Evolutionary conservation across 1,140 invertebrate genomes (phyloP).

Genomic region (Thereuonema tuberculata): DNA sequence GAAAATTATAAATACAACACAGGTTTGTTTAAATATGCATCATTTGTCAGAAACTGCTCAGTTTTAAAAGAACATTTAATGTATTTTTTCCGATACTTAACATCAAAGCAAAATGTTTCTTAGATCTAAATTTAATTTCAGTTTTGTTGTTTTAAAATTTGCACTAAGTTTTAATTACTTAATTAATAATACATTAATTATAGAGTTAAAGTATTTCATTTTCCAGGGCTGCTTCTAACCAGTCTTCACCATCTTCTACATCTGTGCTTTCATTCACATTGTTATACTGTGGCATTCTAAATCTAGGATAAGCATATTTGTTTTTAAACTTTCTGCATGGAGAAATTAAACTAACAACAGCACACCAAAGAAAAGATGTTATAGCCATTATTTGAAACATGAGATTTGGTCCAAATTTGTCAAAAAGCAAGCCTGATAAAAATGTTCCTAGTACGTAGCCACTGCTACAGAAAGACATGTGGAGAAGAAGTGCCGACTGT

Average conservation of each 20-base stretch:
- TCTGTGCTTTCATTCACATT: neutral
- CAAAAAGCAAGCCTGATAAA: neutral
- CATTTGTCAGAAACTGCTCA: too few relatives aligned
- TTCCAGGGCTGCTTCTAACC: constrained; percentile 2
- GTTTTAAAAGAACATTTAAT: too few relatives aligned
- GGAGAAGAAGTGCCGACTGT: too few relatives aligned
- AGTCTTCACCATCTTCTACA: neutral
- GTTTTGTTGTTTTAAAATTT: too few relatives aligned
- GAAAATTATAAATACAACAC: too few relatives aligned
- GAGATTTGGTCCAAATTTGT: neutral
- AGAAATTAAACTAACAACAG: neutral
- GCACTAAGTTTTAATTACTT: too few relatives aligned
- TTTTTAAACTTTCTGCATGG: neutral
- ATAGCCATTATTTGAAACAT: neutral
- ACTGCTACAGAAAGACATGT: neutral
- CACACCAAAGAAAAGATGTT: neutral
- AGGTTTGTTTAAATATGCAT: too few relatives aligned
- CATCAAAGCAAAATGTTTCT: too few relatives aligned
- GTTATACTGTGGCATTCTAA: neutral
- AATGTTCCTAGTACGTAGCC: neutral
- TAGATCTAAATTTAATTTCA: too few relatives aligned
- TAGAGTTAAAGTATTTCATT: constrained; percentile 1
- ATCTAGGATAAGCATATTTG: neutral
- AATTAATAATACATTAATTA: too few relatives aligned
- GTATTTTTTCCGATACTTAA: too few relatives aligned